Evolutionary conservation across 2,888 invertebrate genomes (phyloP).

Genomic region (Acrobasis suavella): DNA sequence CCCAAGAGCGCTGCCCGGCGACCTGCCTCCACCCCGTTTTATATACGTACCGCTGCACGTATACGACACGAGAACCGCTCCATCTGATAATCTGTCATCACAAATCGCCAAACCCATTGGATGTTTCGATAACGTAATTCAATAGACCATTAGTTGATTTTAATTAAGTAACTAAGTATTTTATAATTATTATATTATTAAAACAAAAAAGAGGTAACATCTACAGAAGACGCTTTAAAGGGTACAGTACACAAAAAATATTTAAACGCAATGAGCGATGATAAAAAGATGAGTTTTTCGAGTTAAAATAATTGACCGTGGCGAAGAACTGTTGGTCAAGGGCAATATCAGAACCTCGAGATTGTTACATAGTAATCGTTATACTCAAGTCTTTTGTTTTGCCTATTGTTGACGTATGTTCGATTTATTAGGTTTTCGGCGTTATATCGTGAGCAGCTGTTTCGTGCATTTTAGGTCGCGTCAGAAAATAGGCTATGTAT

Average conservation of each 20-base stretch:
- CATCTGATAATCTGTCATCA: constrained; percentile 31
- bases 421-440: neutral
- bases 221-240: constrained; percentile 1
- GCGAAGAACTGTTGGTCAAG: constrained; percentile 67
- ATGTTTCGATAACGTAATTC: constrained; percentile 17
- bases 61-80: constrained; percentile 26
- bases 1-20: constrained; percentile 52
- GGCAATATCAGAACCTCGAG: constrained; percentile 55
- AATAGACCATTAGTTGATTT: neutral
- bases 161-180: no score
- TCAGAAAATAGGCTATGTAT: neutral
- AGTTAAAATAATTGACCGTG: constrained; percentile 54
- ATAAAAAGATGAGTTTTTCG: constrained; percentile 40
- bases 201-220: neutral
- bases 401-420: neutral
- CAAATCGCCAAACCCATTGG: constrained; percentile 21
- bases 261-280: constrained; percentile 38
- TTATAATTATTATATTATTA: neutral
- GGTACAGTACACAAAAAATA: constrained; percentile 6
- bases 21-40: constrained; percentile 49
- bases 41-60: constrained; percentile 29
- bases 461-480: neutral
- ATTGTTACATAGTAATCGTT: constrained; percentile 48
- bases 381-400: constrained; percentile 45
- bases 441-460: neutral